Conservation (phyloP, 2,113 vertebrate genomes). For the Phodopus roborovskii region DNA sequence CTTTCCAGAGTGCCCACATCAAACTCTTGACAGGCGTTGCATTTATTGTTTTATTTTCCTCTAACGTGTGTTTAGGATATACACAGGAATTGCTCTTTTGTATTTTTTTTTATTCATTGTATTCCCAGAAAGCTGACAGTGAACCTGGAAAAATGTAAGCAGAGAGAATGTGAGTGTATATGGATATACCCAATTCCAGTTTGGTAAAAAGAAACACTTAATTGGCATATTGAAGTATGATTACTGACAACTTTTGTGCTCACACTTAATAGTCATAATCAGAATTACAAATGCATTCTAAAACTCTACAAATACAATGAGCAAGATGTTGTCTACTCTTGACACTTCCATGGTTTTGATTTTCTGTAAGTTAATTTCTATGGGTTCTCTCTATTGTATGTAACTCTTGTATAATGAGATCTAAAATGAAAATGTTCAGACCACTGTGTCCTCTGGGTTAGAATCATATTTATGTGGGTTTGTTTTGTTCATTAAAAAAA, state of each 20-base stretch:
- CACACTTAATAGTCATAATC: background rate
- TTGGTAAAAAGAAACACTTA: conserved; percentile 51
- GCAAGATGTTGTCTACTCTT: background rate
- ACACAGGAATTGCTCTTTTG: background rate
- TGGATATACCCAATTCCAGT: background rate
- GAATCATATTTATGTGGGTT: background rate
- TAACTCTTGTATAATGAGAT: background rate
- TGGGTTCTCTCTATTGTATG: background rate
- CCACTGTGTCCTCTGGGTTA: background rate
- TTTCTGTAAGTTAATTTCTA: background rate
- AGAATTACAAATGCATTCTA: background rate
- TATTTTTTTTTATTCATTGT: conserved; percentile 38
- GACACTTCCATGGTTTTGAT: background rate
- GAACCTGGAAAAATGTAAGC: conserved; percentile 2
- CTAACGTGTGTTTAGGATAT: background rate
- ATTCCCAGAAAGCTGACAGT: conserved; percentile 10
- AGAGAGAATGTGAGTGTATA: background rate
- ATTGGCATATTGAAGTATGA: background rate
- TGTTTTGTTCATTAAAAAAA: conserved; percentile 14
- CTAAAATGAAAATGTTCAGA: background rate
- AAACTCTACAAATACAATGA: conserved; percentile 14
- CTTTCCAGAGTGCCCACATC: conserved; percentile 33
- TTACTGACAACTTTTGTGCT: background rate
- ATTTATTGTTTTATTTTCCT: conserved; percentile 48
- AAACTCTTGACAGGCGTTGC: background rate